Conservation (phyloP, 2,888 invertebrate species). For the Mellilla xanthometata region DNA sequence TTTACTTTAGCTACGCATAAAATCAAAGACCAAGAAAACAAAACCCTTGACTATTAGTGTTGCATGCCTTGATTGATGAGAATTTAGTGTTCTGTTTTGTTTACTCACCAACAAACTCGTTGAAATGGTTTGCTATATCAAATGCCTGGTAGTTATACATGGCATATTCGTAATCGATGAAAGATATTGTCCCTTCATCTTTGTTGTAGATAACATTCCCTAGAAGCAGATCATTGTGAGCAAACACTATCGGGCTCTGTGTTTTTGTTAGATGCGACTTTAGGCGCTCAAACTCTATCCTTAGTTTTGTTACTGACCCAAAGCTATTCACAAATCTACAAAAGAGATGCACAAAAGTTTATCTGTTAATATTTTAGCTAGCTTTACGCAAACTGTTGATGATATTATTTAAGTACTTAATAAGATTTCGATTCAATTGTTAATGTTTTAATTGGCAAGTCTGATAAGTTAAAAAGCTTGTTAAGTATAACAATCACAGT, state of each 20-base stretch:
- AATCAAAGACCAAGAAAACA: too few species aligned
- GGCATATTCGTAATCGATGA: conserved; percentile 99
- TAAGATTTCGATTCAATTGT: too few species aligned
- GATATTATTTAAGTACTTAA: too few species aligned
- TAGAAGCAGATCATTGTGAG: conserved; percentile 98
- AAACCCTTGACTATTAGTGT: too few species aligned
- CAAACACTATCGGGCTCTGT: conserved; percentile 93
- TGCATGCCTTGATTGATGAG: too few species aligned
- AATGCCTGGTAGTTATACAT: conserved; percentile 96
- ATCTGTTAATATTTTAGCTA: conserved; percentile 17
- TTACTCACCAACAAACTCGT: conserved; percentile 95
- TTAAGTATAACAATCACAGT: too few species aligned
- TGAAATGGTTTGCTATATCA: conserved; percentile 99
- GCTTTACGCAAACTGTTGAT: too few species aligned
- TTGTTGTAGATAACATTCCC: conserved; percentile 95
- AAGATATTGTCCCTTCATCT: conserved; percentile 86
- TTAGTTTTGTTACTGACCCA: conserved; percentile 85
- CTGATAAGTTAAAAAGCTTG: too few species aligned
- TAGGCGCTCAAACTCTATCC: conserved; percentile 86
- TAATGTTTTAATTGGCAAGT: too few species aligned
- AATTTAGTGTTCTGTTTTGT: neutral
- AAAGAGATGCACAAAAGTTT: conserved; percentile 45
- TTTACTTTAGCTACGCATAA: too few species aligned
- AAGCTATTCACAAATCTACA: conserved; percentile 87
- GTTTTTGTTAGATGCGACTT: conserved; percentile 84